Percentiles rank a stretch among this genome's conserved stretches.
Conservation (phyloP, 1,140 invertebrate species). For the Macrobrachium rosenbergii region DNA sequence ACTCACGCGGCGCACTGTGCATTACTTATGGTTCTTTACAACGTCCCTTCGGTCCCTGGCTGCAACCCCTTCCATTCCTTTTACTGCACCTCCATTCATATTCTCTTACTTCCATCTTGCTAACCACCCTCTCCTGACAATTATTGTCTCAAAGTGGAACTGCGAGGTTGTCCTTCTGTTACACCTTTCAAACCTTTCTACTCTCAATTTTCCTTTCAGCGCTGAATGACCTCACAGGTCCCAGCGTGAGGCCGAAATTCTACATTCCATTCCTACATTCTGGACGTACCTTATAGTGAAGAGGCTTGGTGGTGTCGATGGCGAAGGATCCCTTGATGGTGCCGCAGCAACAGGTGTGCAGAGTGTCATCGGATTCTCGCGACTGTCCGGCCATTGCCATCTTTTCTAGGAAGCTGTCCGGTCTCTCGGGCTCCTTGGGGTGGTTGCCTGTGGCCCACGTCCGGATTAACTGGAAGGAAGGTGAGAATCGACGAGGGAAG, state of each 20-base stretch:
- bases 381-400: slow-evolving; percentile 72
- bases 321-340: slow-evolving; percentile 69
- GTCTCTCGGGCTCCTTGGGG: slow-evolving; percentile 69
- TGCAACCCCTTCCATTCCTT: no score
- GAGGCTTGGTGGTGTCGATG: slow-evolving; percentile 76
- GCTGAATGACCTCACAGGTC: no score
- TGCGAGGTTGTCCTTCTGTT: no score
- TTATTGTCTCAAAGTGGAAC: no score
- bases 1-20: no score
- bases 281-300: slow-evolving; percentile 75
- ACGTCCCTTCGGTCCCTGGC: no score
- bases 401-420: slow-evolving; percentile 74
- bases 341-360: slow-evolving; percentile 59
- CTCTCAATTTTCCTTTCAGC: not conserved
- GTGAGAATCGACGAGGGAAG: not conserved
- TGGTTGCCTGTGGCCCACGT: slow-evolving; percentile 71
- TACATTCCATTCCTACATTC: no score
- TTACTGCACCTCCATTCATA: no score
- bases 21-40: no score
- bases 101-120: no score
- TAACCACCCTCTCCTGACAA: no score
- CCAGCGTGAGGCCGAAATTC: no score
- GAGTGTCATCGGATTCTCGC: slow-evolving; percentile 65
- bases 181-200: not conserved
- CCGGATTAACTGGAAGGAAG: slow-evolving; percentile 69